phyloP scores from a whole-genome alignment of 2,888 invertebrate species.

The Pollenia griseotomentosa region DNA sequence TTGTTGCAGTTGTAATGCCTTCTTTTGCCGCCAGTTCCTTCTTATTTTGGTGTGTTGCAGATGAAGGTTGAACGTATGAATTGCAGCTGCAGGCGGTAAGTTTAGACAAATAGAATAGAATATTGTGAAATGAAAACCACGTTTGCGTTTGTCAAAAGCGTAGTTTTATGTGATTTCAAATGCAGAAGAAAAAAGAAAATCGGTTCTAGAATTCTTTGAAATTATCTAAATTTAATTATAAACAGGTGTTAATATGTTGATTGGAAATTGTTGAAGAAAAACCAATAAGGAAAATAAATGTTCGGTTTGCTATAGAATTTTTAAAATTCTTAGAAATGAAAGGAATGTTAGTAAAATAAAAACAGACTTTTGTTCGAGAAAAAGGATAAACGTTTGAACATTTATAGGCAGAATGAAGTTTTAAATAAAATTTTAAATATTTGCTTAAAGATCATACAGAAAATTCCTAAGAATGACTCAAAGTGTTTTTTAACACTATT shows the following conservation, averaged over 20 bases:
- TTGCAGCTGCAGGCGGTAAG: constrained; percentile 72
- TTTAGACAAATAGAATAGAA: constrained; percentile 63
- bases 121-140: constrained; percentile 25
- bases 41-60: constrained; percentile 38
- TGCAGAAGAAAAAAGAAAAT: not conserved
- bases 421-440: not conserved
- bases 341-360: not conserved
- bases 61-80: constrained; percentile 25
- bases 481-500: constrained; percentile 21
- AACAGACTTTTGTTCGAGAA: not conserved
- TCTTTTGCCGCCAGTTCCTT: constrained; percentile 55
- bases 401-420: not conserved
- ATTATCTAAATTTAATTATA: constrained; percentile 65
- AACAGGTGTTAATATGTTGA: constrained; percentile 68
- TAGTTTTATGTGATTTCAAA: constrained; percentile 25
- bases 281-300: constrained; percentile 21
- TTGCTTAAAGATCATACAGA: not conserved
- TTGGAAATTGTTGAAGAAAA: constrained; percentile 45
- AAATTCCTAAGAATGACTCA: not conserved
- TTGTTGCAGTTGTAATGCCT: constrained; percentile 10
- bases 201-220: constrained; percentile 50
- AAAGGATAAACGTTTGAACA: not conserved
- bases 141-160: constrained; percentile 54
- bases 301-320: not conserved
- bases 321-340: constrained; percentile 25